These are phyloP conservation scores for Tribolium castaneum DNA, from an alignment of 1,140 invertebrate genomes.

Conservation along the genomic window DNA sequence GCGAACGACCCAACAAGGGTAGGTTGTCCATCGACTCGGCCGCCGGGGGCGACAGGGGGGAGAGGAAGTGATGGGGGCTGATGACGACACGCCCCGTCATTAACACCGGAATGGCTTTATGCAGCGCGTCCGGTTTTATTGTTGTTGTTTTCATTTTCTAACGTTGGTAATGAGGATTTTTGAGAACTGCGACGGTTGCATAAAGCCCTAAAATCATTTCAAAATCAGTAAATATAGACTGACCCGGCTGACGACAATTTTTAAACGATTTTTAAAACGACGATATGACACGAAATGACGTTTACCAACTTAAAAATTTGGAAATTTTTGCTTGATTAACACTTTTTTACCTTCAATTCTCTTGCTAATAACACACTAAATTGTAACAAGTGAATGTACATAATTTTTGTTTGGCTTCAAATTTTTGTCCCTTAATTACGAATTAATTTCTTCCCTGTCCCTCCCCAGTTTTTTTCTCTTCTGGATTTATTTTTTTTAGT, in stretches of 20 bases:
- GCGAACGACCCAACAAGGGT: slow-evolving; percentile 62
- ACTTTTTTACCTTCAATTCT: not conserved
- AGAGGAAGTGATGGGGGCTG: slow-evolving; percentile 61
- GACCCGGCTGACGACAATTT: slow-evolving; percentile 61
- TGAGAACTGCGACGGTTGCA: slow-evolving; percentile 36
- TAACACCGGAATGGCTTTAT: slow-evolving; percentile 48
- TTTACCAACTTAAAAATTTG: slow-evolving; percentile 1
- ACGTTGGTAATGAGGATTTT: not conserved
- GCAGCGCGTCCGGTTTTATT: slow-evolving; percentile 54
- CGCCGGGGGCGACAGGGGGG: slow-evolving; percentile 55
- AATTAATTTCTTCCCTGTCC: slow-evolving; percentile 1
- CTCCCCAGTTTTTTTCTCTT: not conserved
- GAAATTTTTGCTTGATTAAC: slow-evolving; percentile 27
- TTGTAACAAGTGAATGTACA: slow-evolving; percentile 10
- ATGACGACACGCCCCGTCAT: not conserved
- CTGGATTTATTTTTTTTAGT: slow-evolving; percentile 12
- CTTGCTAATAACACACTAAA: slow-evolving; percentile 1
- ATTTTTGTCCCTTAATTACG: not conserved
- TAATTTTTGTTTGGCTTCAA: slow-evolving; percentile 3
- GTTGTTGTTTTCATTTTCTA: not conserved
- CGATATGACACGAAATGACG: not conserved
- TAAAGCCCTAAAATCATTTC: slow-evolving; percentile 48
- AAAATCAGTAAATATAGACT: slow-evolving; percentile 53
- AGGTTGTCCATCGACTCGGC: slow-evolving; percentile 60
- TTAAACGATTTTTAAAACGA: slow-evolving; percentile 41